These are phyloP conservation scores for Callipepla squamata DNA, from an alignment of 2,113 vertebrate species.

Conservation along the genomic window DNA sequence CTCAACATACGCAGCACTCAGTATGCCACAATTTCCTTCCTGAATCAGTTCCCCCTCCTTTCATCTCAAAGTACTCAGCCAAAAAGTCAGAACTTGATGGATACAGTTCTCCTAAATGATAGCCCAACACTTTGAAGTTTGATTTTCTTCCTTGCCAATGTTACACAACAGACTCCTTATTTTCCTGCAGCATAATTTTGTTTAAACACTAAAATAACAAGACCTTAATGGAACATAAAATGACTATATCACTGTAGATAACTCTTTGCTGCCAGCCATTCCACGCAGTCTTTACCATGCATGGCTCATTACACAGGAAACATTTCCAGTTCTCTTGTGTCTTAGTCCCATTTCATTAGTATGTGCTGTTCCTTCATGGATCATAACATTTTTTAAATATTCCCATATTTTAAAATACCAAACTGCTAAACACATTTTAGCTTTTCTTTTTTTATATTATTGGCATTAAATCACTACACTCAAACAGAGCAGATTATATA, in stretches of 20 bases:
- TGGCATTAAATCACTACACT: slow-evolving; percentile 41
- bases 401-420: not conserved
- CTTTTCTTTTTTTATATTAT: slow-evolving; percentile 37
- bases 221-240: slow-evolving; percentile 13
- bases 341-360: not conserved
- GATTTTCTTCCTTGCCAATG: not conserved
- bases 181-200: slow-evolving; percentile 3
- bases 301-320: slow-evolving; percentile 24
- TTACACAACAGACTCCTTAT: not conserved
- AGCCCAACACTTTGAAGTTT: not conserved
- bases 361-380: not conserved
- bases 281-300: not conserved
- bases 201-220: slow-evolving; percentile 26
- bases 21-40: not conserved
- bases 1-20: not conserved
- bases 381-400: not conserved
- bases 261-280: not conserved
- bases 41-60: not conserved
- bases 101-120: not conserved
- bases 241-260: not conserved
- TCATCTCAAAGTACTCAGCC: not conserved
- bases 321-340: not conserved
- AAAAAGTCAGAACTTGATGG: not conserved
- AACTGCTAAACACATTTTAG: slow-evolving; percentile 29
- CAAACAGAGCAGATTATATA: slow-evolving; percentile 22